Base-by-base conservation (phyloP, 2,797 vertebrate species). In the Cyprinodon diabolis region DNA sequence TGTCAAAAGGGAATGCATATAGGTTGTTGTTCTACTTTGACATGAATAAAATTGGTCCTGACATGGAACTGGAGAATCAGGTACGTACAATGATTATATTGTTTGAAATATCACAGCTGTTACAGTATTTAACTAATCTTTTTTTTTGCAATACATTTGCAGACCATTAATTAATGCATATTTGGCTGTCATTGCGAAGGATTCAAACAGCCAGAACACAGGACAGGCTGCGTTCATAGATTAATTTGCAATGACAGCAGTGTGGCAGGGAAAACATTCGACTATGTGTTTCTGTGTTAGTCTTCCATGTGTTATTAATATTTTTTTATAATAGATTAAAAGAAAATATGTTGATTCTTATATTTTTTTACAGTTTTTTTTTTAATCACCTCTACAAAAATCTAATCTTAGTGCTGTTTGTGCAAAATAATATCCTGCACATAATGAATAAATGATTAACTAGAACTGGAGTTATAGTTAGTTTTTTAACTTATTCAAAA, bases 1-100 rank as follows among this genome's bases (percentile, higher is more conserved):
- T 69, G 7, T 23, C 54, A 11, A 69, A 7, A 69, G 49, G 56
- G 4, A 47, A 25, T 25, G 54, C 17, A 4, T 69, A 57, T 1
- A 69, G 47, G n/a, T 30, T 69, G 13, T 69, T 69, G 30, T 30
- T 30, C 57, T 56, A 56, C 68, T 69, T 0, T 13, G 67, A 69
- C 21, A 9, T 30, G 30, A 56, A 45, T 56, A 56, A 45, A 45
- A 69, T 45, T 14, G 68, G 68, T 25, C 68, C 68, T 43, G 54
- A 56, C 4, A 69, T 69, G 13, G 37, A 69, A 40, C 67, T 54
- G 67, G 67, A 54, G 35, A 68, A 51, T 54, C 8, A 69, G 67
- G 67, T 68, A 68, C 25, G 30, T 30, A 30, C 30, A 68, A 37
- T 68, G 17, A 37, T 8, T 51, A 52, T 51, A 68, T 4, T 35